Evolutionary conservation across 1,140 invertebrate species (phyloP), one percentile per base, ranked within the genome.

Genomic region (Drosophila subpulchrella): DNA sequence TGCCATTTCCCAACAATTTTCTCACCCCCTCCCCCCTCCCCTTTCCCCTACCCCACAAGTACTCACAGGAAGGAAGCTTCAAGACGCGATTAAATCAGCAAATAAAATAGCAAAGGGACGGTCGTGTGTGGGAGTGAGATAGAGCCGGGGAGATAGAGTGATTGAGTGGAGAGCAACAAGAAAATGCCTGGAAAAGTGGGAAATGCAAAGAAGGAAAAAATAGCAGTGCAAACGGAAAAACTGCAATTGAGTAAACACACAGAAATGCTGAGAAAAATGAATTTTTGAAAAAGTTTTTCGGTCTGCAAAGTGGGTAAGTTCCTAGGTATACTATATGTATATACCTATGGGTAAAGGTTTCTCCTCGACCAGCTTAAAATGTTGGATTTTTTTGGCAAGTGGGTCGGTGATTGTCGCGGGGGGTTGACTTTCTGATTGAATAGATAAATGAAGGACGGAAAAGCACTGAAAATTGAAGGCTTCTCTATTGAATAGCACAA

Each of bases 21-120:
- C 32, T 30, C 50, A 17, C 12, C 10, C 30, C 15, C 15, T 51
- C 34, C 6, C 5, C 13, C 46, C 46, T 5, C 5, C 41, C 3
- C 5, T 8, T 6, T n/a, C 24, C 46, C 24, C 11, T 11, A 34
- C 6, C 32, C 63, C 65, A 78, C 75, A 81, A 88, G 72, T 71
- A 72, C 75, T 88, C 79, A 55, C 83, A 88, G 83, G 83, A 86
- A 86, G 83, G 83, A 86, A 86, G 83, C 83, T 83, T 88, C 83
- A 86, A 86, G 83, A 86, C 84, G 75, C 83, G 83, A 86, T 86
- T 86, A 86, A 86, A 86, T 86, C 83, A 73, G 83, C 83, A 83
- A 86, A 86, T 88, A 86, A 86, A 86, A 86, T 74, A 88, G 84
- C 83, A 89, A 85, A 46, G 71, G 63, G 63, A 68, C 55, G 73